Evolutionary conservation across 2,888 invertebrate species (phyloP), one percentile per base, ranked within the genome.

Genomic region (Crocallis elinguaria): DNA sequence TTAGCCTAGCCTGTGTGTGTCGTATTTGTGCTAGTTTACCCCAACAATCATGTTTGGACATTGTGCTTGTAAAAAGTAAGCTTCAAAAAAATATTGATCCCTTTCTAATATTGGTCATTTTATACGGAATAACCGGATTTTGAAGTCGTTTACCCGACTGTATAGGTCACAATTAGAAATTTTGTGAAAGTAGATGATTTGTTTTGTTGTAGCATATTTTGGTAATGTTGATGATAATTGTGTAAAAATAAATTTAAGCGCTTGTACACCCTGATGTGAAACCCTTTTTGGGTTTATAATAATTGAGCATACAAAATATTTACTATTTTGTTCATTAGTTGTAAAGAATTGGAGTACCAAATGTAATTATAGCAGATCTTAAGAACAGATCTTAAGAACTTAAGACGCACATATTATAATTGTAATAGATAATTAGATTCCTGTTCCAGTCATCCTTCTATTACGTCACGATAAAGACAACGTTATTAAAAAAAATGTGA

Each of bases 1-100:
- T 91, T 91, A 91, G 90, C 86, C 88, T 91, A 91, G 88, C 87
- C 86, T 88, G 84, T 87, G 84, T 87, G 85, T 88, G 86, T 89
- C 83, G 90, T 89, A 86, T 89, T 87, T 86, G 88, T 89, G 88
- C 90, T 89, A 89, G 88, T 86, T 88, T 84, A 58, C 76, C 84
- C 82, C 81, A 82, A 80, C 79, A 79, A 71, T 76, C 68, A 80
- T 82, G 82, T 88, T 85, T 83, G 78, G 77, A 84, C 75, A 81
- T 80, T 77, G 80, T 78, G 85, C 88, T 85, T 86, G 81, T 86
- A 86, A 81, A 82, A 81, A 75, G 71, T 63, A 70, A 66, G 75
- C 78, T 88, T 84, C 51, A 64, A 73, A 77, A 76, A 81, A 74
- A 23, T n/a, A n/a, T n/a, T 71, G 69, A 80, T 83, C 82, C 74